Conservation (phyloP, 2,888 invertebrate genomes). For the Himalopsyche tibetana region DNA sequence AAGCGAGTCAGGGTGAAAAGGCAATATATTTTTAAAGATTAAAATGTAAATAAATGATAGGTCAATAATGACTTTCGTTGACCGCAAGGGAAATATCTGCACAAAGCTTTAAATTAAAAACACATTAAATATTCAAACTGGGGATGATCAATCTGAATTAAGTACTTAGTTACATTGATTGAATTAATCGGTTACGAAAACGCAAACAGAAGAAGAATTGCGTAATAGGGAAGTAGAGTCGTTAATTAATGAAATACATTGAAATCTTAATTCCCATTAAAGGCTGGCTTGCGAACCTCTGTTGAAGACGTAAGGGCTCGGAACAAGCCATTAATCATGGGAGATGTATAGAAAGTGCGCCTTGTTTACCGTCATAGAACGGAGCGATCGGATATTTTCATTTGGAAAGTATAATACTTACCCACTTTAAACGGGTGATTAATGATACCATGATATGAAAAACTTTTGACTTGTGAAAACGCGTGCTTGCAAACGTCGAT, state of each 20-base stretch:
- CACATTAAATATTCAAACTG: neutral
- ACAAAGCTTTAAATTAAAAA: neutral
- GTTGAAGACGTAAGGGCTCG: conserved; percentile 16
- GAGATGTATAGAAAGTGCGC: conserved; percentile 24
- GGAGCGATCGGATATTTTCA: conserved; percentile 22
- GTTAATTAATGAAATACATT: conserved; percentile 21
- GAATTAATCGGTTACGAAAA: neutral
- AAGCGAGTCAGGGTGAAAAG: too few relatives aligned
- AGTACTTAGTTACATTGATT: neutral
- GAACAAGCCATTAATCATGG: conserved; percentile 43
- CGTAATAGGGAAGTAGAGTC: neutral
- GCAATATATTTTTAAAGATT: too few relatives aligned
- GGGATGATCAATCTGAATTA: neutral
- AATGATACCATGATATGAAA: neutral
- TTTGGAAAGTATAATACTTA: conserved; percentile 16
- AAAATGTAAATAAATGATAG: too few relatives aligned
- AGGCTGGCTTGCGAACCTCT: conserved; percentile 1
- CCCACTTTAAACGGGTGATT: conserved; percentile 16
- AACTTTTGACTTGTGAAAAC: conserved; percentile 5
- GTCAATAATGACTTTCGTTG: too few relatives aligned
- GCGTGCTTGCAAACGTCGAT: neutral
- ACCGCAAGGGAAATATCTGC: too few relatives aligned
- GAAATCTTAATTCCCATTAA: conserved; percentile 19
- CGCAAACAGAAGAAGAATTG: neutral
- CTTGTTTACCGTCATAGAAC: conserved; percentile 46